Evolutionary conservation across 1,140 invertebrate species (phyloP).

Genomic region (Drosophila nebulosa): DNA sequence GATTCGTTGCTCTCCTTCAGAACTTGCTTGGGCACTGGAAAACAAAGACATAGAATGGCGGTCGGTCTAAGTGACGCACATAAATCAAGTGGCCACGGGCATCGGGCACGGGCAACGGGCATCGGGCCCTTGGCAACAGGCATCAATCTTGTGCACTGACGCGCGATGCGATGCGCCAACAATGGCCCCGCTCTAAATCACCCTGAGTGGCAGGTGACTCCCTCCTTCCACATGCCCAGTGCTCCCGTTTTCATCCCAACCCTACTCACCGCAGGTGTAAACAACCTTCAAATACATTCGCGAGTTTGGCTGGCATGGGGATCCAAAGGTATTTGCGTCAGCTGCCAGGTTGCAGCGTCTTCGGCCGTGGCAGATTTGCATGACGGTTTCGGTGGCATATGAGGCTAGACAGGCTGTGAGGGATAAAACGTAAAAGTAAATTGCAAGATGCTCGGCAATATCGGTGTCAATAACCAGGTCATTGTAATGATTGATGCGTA

Average conservation of each 20-base stretch:
- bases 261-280: constrained; percentile 94
- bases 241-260: background rate
- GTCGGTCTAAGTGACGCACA: constrained; percentile 25
- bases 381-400: constrained; percentile 93
- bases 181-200: constrained; percentile 32
- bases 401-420: constrained; percentile 91
- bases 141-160: constrained; percentile 50
- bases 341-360: constrained; percentile 90
- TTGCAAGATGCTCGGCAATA: background rate
- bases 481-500: constrained; percentile 27
- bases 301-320: constrained; percentile 90
- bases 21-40: constrained; percentile 88
- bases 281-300: constrained; percentile 95
- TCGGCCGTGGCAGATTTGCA: constrained; percentile 94
- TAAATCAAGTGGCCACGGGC: constrained; percentile 30
- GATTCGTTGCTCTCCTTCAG: constrained; percentile 90
- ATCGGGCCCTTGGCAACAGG: constrained; percentile 29
- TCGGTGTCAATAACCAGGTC: background rate
- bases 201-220: constrained; percentile 12
- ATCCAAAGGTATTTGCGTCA: constrained; percentile 92
- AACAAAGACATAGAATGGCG: constrained; percentile 18
- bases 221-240: background rate
- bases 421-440: constrained; percentile 8
- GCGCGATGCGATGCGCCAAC: constrained; percentile 30
- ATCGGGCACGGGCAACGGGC: background rate